phyloP scores from a whole-genome alignment of 2,888 invertebrate species.

The Sipha maydis region DNA sequence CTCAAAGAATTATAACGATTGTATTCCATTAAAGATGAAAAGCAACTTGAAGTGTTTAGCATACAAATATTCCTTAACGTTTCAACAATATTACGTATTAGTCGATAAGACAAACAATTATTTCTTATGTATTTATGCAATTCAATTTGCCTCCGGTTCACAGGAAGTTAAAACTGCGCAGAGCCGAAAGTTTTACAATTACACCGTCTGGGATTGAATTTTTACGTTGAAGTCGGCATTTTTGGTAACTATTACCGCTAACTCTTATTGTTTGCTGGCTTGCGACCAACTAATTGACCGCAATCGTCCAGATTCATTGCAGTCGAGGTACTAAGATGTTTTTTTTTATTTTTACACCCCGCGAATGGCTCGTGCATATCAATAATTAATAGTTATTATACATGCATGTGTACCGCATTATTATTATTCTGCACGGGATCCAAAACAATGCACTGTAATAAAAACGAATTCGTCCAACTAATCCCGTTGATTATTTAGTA shows the following conservation, averaged over 20 bases:
- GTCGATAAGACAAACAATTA: not conserved
- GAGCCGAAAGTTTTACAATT: conserved; percentile 39
- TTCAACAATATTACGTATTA: not conserved
- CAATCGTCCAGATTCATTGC: conserved; percentile 4
- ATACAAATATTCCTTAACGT: not conserved
- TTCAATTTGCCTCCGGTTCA: not conserved
- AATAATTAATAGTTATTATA: not conserved
- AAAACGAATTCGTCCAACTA: not conserved
- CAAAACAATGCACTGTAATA: not conserved
- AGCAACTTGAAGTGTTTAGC: not conserved
- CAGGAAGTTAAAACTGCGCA: not conserved
- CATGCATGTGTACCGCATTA: not conserved
- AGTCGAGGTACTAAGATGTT: not conserved
- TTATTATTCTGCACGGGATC: not conserved
- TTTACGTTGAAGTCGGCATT: conserved; percentile 14
- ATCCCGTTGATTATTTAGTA: not conserved
- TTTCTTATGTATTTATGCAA: not conserved
- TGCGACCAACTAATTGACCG: conserved; percentile 35
- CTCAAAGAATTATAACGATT: not conserved
- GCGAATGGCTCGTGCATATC: not conserved
- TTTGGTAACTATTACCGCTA: conserved; percentile 12
- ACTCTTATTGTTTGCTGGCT: conserved; percentile 28
- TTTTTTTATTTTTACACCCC: not conserved
- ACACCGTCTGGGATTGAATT: conserved; percentile 21
- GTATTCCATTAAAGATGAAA: not conserved